Conservation (phyloP, 2,888 invertebrate species). For the Dasysyrphus tricinctus region DNA sequence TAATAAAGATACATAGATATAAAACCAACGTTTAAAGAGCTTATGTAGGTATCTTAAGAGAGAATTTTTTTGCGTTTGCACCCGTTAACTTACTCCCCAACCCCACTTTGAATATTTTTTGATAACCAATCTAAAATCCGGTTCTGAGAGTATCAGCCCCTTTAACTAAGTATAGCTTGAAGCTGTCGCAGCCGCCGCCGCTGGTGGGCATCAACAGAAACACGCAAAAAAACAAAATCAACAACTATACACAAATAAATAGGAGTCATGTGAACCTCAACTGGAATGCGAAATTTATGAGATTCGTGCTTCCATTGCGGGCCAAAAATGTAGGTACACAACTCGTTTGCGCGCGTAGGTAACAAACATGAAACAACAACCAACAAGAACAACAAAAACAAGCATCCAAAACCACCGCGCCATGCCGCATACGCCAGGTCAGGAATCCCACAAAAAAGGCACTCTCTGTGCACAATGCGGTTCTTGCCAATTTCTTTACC, state of each 20-base stretch:
- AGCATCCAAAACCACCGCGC: slow-evolving; percentile 30
- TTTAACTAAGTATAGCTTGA: slow-evolving; percentile 3
- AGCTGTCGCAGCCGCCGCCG: background rate
- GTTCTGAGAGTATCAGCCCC: slow-evolving; percentile 61
- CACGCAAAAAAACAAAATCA: slow-evolving; percentile 13
- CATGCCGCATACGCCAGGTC: slow-evolving; percentile 69
- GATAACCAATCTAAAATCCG: slow-evolving; percentile 67
- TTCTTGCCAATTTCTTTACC: slow-evolving; percentile 71
- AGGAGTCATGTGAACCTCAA: slow-evolving; percentile 65
- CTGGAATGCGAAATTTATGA: slow-evolving; percentile 72
- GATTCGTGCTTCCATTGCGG: slow-evolving; percentile 69
- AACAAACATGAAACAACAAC: slow-evolving; percentile 18
- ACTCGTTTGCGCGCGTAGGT: slow-evolving; percentile 65
- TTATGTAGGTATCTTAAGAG: slow-evolving; percentile 20
- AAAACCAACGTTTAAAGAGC: slow-evolving; percentile 4
- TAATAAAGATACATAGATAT: background rate
- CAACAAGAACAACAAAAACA: slow-evolving; percentile 18
- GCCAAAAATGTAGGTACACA: slow-evolving; percentile 66
- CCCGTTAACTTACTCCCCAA: slow-evolving; percentile 11
- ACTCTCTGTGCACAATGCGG: slow-evolving; percentile 51
- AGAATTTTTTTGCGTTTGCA: slow-evolving; percentile 18
- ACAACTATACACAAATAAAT: slow-evolving; percentile 55
- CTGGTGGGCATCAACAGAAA: slow-evolving; percentile 35
- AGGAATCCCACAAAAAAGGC: slow-evolving; percentile 63
- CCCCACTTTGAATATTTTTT: slow-evolving; percentile 37